Evolutionary conservation across 2,888 invertebrate genomes (phyloP).

Genomic region (Seladonia tumulorum): DNA sequence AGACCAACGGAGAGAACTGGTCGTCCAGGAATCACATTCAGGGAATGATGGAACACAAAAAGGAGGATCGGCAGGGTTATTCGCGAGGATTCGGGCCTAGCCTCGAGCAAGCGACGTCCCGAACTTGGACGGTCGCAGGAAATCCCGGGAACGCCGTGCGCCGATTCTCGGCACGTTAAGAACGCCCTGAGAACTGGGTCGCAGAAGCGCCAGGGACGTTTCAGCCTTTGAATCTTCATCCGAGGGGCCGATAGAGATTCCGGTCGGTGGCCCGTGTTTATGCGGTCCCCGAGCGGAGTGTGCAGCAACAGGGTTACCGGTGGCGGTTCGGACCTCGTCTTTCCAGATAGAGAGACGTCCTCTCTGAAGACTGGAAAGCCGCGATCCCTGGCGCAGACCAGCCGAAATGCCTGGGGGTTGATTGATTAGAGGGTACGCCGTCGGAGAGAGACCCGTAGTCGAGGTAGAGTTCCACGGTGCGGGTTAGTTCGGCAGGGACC

Average conservation of each 20-base stretch:
- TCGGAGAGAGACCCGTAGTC: slow-evolving; percentile 71
- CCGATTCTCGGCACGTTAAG: not conserved
- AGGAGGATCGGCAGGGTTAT: not conserved
- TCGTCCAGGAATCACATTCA: not conserved
- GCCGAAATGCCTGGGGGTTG: slow-evolving; percentile 83
- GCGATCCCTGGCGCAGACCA: slow-evolving; percentile 69
- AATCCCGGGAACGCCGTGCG: not conserved
- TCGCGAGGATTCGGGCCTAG: not conserved
- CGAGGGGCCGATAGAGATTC: slow-evolving; percentile 63
- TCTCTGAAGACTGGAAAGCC: slow-evolving; percentile 74
- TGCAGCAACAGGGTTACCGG: slow-evolving; percentile 70
- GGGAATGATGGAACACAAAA: not conserved
- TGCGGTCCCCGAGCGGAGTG: slow-evolving; percentile 45
- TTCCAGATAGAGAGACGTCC: slow-evolving; percentile 72
- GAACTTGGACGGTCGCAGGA: not conserved
- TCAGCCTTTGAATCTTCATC: slow-evolving; percentile 66
- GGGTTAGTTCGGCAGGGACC: slow-evolving; percentile 81
- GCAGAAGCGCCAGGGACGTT: slow-evolving; percentile 30
- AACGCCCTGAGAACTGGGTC: slow-evolving; percentile 57
- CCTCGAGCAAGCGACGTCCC: not conserved
- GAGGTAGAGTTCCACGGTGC: slow-evolving; percentile 76
- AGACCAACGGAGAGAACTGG: not conserved
- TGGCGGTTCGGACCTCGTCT: slow-evolving; percentile 61
- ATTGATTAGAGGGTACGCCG: slow-evolving; percentile 83
- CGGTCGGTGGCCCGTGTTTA: slow-evolving; percentile 58